These are phyloP conservation scores for Nyctalus aviator DNA, from an alignment of 2,797 vertebrate species.

Conservation along the genomic window DNA sequence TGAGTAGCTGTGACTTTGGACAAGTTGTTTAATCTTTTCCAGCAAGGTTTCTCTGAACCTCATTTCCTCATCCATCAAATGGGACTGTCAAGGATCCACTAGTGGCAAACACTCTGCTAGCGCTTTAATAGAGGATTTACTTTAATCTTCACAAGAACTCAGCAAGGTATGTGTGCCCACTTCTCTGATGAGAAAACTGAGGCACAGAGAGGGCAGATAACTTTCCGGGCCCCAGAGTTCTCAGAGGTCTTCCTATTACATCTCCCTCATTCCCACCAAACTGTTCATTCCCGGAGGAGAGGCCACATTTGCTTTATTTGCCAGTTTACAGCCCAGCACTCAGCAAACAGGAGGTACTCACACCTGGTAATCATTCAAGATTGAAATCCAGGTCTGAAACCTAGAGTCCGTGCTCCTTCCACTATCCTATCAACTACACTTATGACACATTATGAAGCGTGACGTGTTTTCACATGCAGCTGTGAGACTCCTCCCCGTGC, in stretches of 20 bases:
- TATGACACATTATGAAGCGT: neutral
- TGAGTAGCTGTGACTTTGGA: conserved; percentile 52
- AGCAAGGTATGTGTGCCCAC: neutral
- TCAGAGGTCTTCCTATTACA: neutral
- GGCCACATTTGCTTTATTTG: neutral
- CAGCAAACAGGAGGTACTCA: neutral
- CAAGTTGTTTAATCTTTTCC: conserved; percentile 15
- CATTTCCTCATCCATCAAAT: conserved; percentile 49
- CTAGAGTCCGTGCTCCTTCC: neutral
- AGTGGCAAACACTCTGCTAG: neutral
- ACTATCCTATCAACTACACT: neutral
- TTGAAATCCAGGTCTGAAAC: neutral
- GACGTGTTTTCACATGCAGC: neutral
- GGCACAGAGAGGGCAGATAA: neutral
- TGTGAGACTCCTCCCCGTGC: neutral
- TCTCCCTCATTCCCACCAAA: neutral
- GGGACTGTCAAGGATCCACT: neutral
- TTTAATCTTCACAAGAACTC: neutral
- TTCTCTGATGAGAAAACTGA: conserved; percentile 4
- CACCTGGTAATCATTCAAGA: neutral
- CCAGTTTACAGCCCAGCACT: neutral
- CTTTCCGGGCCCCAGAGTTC: neutral
- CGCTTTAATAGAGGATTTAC: neutral
- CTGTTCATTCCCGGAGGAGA: fast-evolving
- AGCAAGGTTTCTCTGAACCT: conserved; percentile 42